Evolutionary conservation across 2,113 vertebrate species (phyloP).

Genomic region (Eublepharis macularius): DNA sequence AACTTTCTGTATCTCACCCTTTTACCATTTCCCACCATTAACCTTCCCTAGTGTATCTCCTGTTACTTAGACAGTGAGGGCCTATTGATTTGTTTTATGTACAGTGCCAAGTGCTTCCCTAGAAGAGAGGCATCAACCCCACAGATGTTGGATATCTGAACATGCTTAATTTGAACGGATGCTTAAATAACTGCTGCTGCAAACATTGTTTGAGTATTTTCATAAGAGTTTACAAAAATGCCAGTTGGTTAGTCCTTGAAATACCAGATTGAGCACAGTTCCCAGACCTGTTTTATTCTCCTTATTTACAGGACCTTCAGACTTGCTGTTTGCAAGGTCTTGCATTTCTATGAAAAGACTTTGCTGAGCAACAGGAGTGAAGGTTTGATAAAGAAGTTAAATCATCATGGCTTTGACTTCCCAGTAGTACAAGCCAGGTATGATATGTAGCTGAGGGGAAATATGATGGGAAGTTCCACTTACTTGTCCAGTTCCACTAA

Average conservation of each 20-base stretch:
- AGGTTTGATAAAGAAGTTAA: not conserved
- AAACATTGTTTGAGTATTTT: not conserved
- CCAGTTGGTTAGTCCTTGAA: not conserved
- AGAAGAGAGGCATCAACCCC: not conserved
- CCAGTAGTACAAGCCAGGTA: not conserved
- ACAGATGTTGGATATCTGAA: not conserved
- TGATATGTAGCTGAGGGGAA: not conserved
- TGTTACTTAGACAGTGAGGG: not conserved
- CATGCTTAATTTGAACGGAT: not conserved
- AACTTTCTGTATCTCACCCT: not conserved
- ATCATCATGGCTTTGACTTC: not conserved
- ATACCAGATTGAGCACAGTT: not conserved
- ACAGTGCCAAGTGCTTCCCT: not conserved
- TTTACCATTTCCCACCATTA: not conserved
- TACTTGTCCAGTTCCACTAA: not conserved
- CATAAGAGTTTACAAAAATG: not conserved
- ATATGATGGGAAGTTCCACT: not conserved
- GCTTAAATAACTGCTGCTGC: not conserved
- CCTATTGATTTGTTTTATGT: not conserved
- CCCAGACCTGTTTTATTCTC: not conserved
- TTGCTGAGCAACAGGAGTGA: fast-evolving
- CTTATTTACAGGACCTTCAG: not conserved
- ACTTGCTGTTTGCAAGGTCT: not conserved
- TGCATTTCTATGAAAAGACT: not conserved
- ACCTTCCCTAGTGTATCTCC: not conserved